phyloP scores from a whole-genome alignment of 2,797 vertebrate species.

The Micromesistius poutassou region DNA sequence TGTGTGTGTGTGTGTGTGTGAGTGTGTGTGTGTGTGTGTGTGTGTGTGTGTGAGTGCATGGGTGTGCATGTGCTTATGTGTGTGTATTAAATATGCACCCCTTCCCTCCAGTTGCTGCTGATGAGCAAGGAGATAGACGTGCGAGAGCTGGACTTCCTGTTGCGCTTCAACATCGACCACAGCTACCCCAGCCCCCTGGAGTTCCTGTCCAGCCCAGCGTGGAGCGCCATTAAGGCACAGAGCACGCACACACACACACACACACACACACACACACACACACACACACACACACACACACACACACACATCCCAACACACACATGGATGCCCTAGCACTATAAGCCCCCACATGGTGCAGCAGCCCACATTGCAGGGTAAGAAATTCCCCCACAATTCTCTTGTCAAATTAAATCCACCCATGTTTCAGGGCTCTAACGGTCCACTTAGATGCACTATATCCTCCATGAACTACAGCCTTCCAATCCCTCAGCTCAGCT shows the following conservation, averaged over 20 bases:
- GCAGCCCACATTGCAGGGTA: background rate
- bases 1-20: too few species aligned
- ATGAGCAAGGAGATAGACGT: conserved; percentile 73
- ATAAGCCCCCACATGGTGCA: background rate
- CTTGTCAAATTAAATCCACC: background rate
- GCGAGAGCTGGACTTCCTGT: conserved; percentile 78
- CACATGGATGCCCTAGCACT: background rate
- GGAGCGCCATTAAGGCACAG: conserved; percentile 77
- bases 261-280: conserved; percentile 6
- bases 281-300: conserved; percentile 1
- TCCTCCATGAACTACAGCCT: background rate
- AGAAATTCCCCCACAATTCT: background rate
- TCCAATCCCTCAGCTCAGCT: background rate
- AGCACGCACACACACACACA: conserved; percentile 10
- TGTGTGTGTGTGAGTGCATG: background rate
- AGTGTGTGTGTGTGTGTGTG: conserved; percentile 17
- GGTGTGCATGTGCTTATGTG: background rate
- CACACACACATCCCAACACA: background rate
- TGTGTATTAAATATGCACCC: conserved; percentile 9
- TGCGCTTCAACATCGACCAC: conserved; percentile 78
- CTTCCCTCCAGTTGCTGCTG: conserved; percentile 67
- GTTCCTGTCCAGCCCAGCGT: conserved; percentile 74
- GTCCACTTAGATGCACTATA: background rate
- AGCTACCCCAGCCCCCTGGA: conserved; percentile 74
- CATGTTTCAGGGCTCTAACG: background rate